phyloP scores from a whole-genome alignment of 2,113 vertebrate species.

The Peromyscus leucopus region DNA sequence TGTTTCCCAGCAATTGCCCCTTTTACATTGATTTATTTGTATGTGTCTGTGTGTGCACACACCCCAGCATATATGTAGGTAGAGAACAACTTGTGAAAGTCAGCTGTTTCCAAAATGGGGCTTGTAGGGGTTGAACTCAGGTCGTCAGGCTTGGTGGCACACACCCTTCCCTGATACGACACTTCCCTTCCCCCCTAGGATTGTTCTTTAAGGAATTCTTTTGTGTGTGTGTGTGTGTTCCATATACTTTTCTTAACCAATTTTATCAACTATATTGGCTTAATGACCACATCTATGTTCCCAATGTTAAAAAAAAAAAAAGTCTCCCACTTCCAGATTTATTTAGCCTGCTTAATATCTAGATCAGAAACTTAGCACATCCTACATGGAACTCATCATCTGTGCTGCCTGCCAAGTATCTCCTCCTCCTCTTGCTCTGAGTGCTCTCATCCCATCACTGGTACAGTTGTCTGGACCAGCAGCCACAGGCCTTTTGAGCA shows the following conservation, averaged over 20 bases:
- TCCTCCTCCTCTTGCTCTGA: neutral
- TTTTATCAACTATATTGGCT: neutral
- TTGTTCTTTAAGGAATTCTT: neutral
- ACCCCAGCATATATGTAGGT: too few relatives aligned
- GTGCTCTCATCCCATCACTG: neutral
- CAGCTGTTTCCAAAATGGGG: neutral
- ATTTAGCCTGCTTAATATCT: slow-evolving; percentile 55
- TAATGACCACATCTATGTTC: slow-evolving; percentile 32
- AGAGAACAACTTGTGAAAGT: neutral
- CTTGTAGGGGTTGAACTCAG: neutral
- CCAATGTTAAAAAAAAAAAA: slow-evolving; percentile 14
- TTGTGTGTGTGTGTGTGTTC: neutral
- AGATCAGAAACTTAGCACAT: slow-evolving; percentile 38
- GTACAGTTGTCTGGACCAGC: neutral
- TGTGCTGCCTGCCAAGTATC: neutral
- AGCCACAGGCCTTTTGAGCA: neutral
- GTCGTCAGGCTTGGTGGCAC: neutral
- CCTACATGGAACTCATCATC: neutral
- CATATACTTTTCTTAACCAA: neutral
- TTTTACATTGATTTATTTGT: neutral
- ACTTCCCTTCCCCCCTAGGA: too few relatives aligned
- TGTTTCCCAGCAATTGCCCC: neutral
- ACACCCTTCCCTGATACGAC: neutral
- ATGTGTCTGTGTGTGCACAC: neutral
- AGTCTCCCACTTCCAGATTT: neutral